Evolutionary conservation across 1,140 invertebrate species (phyloP), one percentile per base, ranked within the genome.

Genomic region (Pseudomyrmex concolor): DNA sequence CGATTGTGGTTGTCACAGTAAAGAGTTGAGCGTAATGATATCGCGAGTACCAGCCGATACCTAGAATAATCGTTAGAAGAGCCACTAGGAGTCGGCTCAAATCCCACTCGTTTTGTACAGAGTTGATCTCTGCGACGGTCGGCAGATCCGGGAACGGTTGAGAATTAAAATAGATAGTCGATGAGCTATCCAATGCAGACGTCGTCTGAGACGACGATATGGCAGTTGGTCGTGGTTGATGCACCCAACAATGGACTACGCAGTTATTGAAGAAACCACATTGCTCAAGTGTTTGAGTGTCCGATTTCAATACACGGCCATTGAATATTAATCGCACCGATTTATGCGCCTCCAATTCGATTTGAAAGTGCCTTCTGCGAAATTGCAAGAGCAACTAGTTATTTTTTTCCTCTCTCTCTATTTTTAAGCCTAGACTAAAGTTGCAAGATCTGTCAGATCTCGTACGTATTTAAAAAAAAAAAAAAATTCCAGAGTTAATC

Each of bases 221-320:
- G 22, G 90, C 57, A 15, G 85, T 60, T 70, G 91, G 85, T 62
- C 95, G 92, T 45, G 94, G 94, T 55, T 95, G 95, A 88, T 97
- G 96, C 60, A 98, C 96, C 25, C 98, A 95, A 93, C 97, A 98
- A 92, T 98, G 98, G 22, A 99, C 96, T 3, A 98, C 97, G 92
- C 97, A 98, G 90, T 97, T 97, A 92, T 98, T 96, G 91, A 96
- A 97, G 51, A 99, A 94, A 17, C 97, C 97, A 94, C 96, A 97
- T 25, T 95, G 96, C 82, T 97, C 95, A 57, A 99, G 93, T 9
- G 97, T 98, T 82, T 96, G 95, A 68, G 93, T 95, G 84, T 98
- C 97, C 84, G 96, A 96, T 80, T 96, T 95, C 19, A 99, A 93
- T 60, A 98, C 96, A 88, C 97, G 97, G 12, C 98, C 98, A 92